Base-by-base conservation (phyloP, 2,113 vertebrate genomes). In the Orcinus orca region DNA sequence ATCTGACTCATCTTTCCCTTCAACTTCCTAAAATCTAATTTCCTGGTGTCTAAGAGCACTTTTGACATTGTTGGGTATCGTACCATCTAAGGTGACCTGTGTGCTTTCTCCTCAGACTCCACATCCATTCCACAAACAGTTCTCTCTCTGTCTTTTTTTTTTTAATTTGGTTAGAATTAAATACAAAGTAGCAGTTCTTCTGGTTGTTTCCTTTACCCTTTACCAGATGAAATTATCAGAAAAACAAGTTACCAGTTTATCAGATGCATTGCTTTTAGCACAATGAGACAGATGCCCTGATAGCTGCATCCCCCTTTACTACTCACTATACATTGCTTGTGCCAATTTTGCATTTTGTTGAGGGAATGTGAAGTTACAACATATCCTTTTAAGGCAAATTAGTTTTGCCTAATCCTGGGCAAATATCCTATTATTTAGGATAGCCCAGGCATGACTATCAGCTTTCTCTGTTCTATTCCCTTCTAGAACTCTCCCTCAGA, bases 11-110 rank as follows among this genome's bases (percentile, higher is more conserved):
- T 71, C 53, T 89, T 85, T 81, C 74, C 21, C 68, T 71, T 90
- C 55, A 65, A 10, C 31, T 92, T 92, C 53, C 36, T 97, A 58
- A 92, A 94, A 77, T 60, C 12, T 95, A 44, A 89, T 89, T 88
- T 97, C 71, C 58, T 76, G 71, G 36, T 79, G 60, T 88, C 71
- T 89, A 74, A 47, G n/a, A 92, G 73, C 25, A 55, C 44, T 26
- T 91, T n/a, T 79, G 73, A 84, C 50, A 29, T 81, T 3, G 12
- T 20, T 93, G 71, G 65, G 3, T 68, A 92, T 91, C 50, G 44
- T 20, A 74, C 36, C 63, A 65, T 71, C 81, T 74, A 88, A 63
- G n/a, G 15, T 63, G 63, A 88, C 70, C 36, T 80, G 38, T 26
- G 29, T 1, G 13, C 13, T 87, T 60, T 55, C 55, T 88, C 31